Evolutionary conservation across 2,113 vertebrate species (phyloP), one percentile per base, ranked within the genome.

Genomic region (Synodontis membranacea): DNA sequence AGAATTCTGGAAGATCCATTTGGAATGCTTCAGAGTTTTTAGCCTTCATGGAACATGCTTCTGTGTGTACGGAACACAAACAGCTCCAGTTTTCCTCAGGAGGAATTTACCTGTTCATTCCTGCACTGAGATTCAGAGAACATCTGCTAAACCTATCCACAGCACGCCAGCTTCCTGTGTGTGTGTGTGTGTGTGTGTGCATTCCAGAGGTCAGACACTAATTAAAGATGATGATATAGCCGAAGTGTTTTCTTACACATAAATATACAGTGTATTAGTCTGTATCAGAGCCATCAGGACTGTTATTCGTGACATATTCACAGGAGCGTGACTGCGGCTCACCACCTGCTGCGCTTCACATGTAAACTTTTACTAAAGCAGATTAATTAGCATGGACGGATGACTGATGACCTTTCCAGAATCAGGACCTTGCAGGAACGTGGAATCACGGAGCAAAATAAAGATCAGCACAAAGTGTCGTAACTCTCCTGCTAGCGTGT

Each of bases 91-190:
- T 28, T 37, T 86, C 56, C 86, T 82, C 64, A 60, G 70, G 80
- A 82, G 79, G 42, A 86, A 75, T 62, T 8, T 83, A 88, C 87
- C 88, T 89, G 88, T 91, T 50, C 10, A 84, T 88, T 86, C 23
- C 88, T 68, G 84, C 52, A 90, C 79, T 78, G 85, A 66, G 52
- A 76, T 87, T 89, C 76, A 86, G n/a, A 25, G 56, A 80, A 90
- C 92, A 93, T 94, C 92, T 92, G 93, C 89, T 83, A 46, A 88
- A 89, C 48, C 84, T 81, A 93, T 92, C 91, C 84, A 60, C 58
- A 82, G 39, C 48, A 82, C 72, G 60, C 54, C 75, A 54, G 54
- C 72, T 80, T 89, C 84, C 89, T 86, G 56, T 4, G 19, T 80
- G 25, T 76, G 74, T 76, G 74, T 84, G 66, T 42, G 48, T 44